Conservation (phyloP, 2,797 vertebrate genomes). For the Gallinago solitaria region DNA sequence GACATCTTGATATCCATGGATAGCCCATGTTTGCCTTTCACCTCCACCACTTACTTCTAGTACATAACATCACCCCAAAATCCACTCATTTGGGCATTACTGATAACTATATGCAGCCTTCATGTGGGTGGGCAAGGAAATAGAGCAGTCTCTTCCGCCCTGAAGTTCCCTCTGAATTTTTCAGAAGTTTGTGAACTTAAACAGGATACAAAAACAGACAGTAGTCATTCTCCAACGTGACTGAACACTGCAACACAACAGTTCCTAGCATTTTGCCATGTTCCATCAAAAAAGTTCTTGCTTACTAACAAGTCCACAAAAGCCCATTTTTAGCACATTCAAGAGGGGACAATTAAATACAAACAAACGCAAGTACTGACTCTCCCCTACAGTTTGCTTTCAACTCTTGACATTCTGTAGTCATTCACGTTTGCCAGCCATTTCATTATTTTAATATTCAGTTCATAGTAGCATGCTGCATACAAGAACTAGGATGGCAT, state of each 20-base stretch:
- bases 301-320: background rate
- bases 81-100: accelerated
- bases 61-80: background rate
- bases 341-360: background rate
- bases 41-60: background rate
- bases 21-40: background rate
- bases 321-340: background rate
- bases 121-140: background rate
- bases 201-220: background rate
- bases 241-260: background rate
- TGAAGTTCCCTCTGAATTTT: background rate
- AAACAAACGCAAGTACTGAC: background rate
- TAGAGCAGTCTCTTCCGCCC: background rate
- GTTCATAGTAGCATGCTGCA: background rate
- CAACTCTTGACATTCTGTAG: background rate
- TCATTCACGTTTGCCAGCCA: background rate
- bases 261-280: background rate
- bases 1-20: too few relatives aligned
- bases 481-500: background rate
- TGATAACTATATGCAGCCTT: background rate
- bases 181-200: background rate
- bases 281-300: background rate
- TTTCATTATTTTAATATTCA: background rate
- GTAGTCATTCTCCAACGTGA: background rate
- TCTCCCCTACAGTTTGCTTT: background rate